Evolutionary conservation across 2,113 vertebrate genomes (phyloP), one percentile per base, ranked within the genome.

Genomic region (Macrotis lagotis): DNA sequence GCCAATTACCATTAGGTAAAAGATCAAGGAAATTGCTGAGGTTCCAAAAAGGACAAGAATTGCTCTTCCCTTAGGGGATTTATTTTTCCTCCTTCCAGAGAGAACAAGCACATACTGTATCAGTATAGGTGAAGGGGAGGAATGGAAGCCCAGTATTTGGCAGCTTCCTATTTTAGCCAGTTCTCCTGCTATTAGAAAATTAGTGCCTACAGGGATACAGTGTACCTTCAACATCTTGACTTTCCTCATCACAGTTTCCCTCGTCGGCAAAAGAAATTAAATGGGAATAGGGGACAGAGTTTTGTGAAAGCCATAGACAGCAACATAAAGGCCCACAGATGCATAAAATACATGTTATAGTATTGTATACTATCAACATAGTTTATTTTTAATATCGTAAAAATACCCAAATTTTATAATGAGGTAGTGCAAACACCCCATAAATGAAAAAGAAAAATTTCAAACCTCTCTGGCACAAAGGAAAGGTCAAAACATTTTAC

Each of bases 181-280:
- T 83, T 44, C 51, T 74, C 53, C 50, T 59, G n/a, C 52, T 92
- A 91, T 92, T 37, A 49, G 50, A 93, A 55, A 90, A n/a, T 94
- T 4, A 66, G 31, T 92, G 9, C 3, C 91, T 28, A 25, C 50
- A 93, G 94, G 48, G n/a, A 25, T 24, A 51, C 11, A 22, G 1
- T 47, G 90, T 48, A 4, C 6, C 50, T 91, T 90, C 92, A 90
- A 88, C 92, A 47, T 51, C 25, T 89, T 52, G 66, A 31, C 55
- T 59, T 59, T 31, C 11, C 28, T 28, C 55, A 37, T 31, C 28
- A 12, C 26, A 11, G 10, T 59, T 59, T 4, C 10, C n/a, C n/a
- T n/a, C n/a, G 28, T 2, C 11, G 14, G 28, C 10, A 31, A 52
- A 47, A 91, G 16, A 90, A 1, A 4, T 37, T 88, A 28, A 31